Percentiles rank a stretch among this genome's conserved stretches.
Evolutionary conservation across 2,797 vertebrate genomes (phyloP).

Genomic region (Stomatorhinus walkeri): DNA sequence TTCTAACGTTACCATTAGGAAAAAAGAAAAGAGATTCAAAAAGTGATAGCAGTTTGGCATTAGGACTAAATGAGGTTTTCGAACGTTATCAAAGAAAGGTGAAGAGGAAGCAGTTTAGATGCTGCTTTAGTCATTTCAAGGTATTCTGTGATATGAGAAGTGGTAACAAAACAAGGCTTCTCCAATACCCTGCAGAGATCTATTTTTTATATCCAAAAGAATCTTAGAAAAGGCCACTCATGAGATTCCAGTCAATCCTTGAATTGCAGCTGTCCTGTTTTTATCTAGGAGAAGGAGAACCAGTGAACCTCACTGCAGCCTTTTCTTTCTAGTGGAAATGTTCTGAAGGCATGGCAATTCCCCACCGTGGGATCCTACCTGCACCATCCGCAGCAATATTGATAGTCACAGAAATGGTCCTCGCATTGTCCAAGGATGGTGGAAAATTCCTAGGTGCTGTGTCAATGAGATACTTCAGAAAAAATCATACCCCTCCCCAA

Average conservation of each 20-base stretch:
- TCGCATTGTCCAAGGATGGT: background rate
- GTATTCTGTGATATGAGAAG: background rate
- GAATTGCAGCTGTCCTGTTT: background rate
- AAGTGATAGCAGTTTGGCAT: background rate
- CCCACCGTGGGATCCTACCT: background rate
- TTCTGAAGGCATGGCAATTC: background rate
- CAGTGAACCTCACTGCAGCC: background rate
- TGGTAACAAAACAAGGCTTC: background rate
- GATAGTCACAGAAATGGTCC: background rate
- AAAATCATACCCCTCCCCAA: background rate
- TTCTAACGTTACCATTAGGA: background rate
- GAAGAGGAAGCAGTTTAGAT: background rate
- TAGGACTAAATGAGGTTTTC: background rate
- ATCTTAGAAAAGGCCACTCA: background rate
- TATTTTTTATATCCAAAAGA: background rate
- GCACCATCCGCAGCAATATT: background rate
- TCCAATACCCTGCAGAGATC: background rate
- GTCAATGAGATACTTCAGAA: background rate
- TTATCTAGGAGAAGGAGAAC: background rate
- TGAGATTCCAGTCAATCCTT: background rate
- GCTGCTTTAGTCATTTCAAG: background rate
- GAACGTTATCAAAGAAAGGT: background rate
- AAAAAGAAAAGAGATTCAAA: background rate
- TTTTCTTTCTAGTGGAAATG: background rate
- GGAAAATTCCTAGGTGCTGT: background rate